Base-by-base conservation (phyloP, 2,888 invertebrate genomes). In the Thymelicus acteon region DNA sequence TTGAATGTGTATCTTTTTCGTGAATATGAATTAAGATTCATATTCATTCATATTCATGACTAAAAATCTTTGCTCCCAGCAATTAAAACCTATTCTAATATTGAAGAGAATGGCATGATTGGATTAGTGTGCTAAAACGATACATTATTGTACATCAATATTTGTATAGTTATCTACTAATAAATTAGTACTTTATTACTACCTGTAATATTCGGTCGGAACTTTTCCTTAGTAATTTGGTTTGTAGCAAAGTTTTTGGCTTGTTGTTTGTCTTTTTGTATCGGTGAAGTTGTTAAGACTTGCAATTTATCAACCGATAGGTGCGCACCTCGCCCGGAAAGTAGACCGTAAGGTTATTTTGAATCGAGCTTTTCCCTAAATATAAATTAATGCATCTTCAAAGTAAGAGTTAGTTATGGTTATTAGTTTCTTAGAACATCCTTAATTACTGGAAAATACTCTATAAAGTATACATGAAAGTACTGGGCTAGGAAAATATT, bases 301-400 rank as follows among this genome's bases (percentile, higher is more conserved):
- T 89, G 94, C 94, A 94, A 95, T 95, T 95, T 95, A 95, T 95
- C 95, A 95, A 93, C 82, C 82, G 81, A 88, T 88, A 86, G 85
- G 84, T n/a, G n/a, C 81, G 76, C 75, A 78, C 76, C 76, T 82
- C 83, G 77, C 78, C 82, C 83, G 85, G 87, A 87, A 90, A 91
- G 90, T 87, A 78, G 85, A 81, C 79, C 78, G 80, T 80, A 84
- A 83, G 85, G 80, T 85, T 85, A 85, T 83, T 84, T 82, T 80
- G 82, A 69, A 69, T 63, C 49, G 69, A 49, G 49, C 57, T 63
- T 69, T 63, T 63, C 40, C 58, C 69, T 69, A 63, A 69, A 64
- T 63, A 76, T 73, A 72, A 72, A 74, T 74, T 74, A 74, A 75
- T 76, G 71, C 73, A 76, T 72, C 74, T 72, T 60, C 69, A 67